Evolutionary conservation across 1,140 invertebrate genomes (phyloP), one percentile per base, ranked within the genome.

Genomic region (Papilio polytes): DNA sequence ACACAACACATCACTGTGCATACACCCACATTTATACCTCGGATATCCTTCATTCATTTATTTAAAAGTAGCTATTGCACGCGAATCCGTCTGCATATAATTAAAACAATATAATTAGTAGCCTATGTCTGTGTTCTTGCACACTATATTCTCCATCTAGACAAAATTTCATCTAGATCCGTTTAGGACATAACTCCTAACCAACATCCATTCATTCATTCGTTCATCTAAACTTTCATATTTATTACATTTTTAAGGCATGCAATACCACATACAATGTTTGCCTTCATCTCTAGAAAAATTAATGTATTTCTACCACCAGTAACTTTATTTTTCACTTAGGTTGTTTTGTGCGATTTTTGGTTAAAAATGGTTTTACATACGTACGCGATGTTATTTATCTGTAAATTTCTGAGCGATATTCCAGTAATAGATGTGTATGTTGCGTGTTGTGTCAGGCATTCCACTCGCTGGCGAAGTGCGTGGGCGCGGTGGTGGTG

Each of bases 381-480:
- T 18, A 56, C 18, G 13, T 56, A 7, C 13, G 20, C 8, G 8
- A 12, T 59, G n/a, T 59, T 9, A 59, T 22, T 59, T 59, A 22
- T 59, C 1, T 22, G 10, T 20, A 2, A 0, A 9, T 59, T 0
- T 63, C 12, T 13, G 59, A 10, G 20, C 0, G 1, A 0, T 70
- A 0, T 10, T 4, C 10, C 63, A 10, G 22, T 70, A 22, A n/a
- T 3, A 18, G 41, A 9, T 72, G 15, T 70, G 53, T 80, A 26
- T 73, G 26, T 80, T 72, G 80, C 70, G 36, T 56, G 74, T 36
- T 56, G 74, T 41, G 48, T 80, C 96, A 98, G 96, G 98, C 98
- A 36, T 98, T 97, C 93, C 98, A 98, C 93, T 98, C 98, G 9
- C 96, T 99, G 82, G 99, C 99, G 1, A 99, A 99, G 94, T 99